Evolutionary conservation across 2,888 invertebrate genomes (phyloP).

Genomic region (Dryobota labecula): DNA sequence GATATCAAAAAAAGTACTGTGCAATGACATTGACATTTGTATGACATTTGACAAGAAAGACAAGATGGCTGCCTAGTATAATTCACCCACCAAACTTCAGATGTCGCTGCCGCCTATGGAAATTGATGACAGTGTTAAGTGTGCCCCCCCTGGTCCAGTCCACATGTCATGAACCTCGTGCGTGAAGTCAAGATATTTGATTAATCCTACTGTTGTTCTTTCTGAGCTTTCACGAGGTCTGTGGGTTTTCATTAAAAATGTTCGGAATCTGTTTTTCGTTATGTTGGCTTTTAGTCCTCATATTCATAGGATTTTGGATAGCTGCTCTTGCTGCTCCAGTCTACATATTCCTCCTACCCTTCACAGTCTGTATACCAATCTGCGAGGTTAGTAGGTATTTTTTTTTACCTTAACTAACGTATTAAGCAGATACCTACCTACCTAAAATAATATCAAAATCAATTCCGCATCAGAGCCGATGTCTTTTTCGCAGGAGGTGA

Average conservation of each 20-base stretch:
- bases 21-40: too few relatives aligned
- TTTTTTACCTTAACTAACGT: background rate
- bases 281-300: background rate
- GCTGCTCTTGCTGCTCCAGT: background rate
- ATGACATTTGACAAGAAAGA: too few relatives aligned
- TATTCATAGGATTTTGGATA: slow-evolving; percentile 2
- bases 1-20: too few relatives aligned
- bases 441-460: background rate
- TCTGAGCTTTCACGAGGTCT: background rate
- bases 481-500: background rate
- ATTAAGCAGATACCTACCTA: background rate
- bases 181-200: background rate
- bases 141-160: too few relatives aligned
- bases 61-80: too few relatives aligned
- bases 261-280: background rate
- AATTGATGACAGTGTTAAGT: too few relatives aligned
- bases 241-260: background rate
- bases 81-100: too few relatives aligned
- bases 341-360: background rate
- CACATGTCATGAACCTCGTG: background rate
- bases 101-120: too few relatives aligned
- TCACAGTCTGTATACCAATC: slow-evolving; percentile 1
- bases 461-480: background rate
- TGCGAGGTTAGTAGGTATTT: slow-evolving; percentile 15
- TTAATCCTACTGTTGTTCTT: background rate